A percentile compares a stretch with the other conserved stretches of the same genome.
phyloP scores from a whole-genome alignment of 2,888 invertebrate genomes.

The Torymus aiolomorphi region DNA sequence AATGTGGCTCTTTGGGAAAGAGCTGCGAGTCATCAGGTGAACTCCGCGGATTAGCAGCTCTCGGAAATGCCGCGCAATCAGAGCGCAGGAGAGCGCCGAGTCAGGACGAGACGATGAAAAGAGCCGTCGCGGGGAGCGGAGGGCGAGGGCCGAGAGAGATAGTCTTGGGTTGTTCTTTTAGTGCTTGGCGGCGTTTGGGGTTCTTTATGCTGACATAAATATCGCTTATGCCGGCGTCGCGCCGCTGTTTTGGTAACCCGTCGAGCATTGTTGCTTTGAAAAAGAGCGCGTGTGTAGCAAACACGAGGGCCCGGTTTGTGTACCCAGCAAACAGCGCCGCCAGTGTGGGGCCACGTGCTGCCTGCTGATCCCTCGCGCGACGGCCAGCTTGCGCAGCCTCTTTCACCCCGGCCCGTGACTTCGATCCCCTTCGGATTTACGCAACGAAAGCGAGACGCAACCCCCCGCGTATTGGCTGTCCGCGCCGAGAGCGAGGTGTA shows the following conservation, averaged over 20 bases:
- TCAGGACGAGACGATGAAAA: constrained; percentile 15
- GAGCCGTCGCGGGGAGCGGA: constrained; percentile 31
- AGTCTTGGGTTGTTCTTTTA: constrained; percentile 71
- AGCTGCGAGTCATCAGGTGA: constrained; percentile 46
- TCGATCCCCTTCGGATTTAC: constrained; percentile 63
- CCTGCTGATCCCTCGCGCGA: constrained; percentile 23
- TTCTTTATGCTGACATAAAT: constrained; percentile 75
- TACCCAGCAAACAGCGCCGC: constrained; percentile 72
- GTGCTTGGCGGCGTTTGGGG: constrained; percentile 65
- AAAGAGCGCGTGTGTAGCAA: constrained; percentile 56
- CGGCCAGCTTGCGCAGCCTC: constrained; percentile 26
- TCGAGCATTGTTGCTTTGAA: constrained; percentile 68
- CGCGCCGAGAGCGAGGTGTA: neutral
- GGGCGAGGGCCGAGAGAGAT: neutral
- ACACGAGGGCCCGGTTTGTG: constrained; percentile 69
- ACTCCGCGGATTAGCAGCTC: constrained; percentile 20
- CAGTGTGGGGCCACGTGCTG: constrained; percentile 26
- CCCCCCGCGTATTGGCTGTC: neutral
- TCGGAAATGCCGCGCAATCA: no score
- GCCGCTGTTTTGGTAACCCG: constrained; percentile 75
- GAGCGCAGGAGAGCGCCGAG: no score
- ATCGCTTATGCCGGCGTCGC: constrained; percentile 74
- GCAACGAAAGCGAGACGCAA: constrained; percentile 59
- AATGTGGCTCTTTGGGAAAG: neutral
- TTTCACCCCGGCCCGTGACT: constrained; percentile 29